A percentile compares a stretch with the other conserved stretches of the same genome.
phyloP scores from a whole-genome alignment of 2,888 invertebrate genomes.

The Aphodius granarius region DNA sequence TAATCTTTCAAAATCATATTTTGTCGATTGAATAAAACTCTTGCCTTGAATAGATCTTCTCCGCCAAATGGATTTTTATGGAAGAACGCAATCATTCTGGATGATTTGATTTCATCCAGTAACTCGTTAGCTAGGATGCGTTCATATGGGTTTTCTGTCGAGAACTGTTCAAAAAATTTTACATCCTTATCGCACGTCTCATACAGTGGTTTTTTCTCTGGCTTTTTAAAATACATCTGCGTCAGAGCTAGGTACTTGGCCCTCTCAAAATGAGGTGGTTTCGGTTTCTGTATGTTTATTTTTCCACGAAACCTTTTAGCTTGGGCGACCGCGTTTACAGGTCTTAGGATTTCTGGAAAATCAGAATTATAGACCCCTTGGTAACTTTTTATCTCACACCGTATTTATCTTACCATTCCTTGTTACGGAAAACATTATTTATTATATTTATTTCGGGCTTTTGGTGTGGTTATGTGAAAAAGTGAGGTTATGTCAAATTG shows the following conservation, averaged over 20 bases:
- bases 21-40: constrained; percentile 63
- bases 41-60: constrained; percentile 66
- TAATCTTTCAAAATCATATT: constrained; percentile 72
- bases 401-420: neutral
- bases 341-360: constrained; percentile 16
- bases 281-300: constrained; percentile 77
- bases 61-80: constrained; percentile 72
- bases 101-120: constrained; percentile 68
- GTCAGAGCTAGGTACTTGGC: constrained; percentile 67
- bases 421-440: constrained; percentile 6
- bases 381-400: neutral
- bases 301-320: constrained; percentile 69
- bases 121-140: constrained; percentile 73
- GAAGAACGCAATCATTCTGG: constrained; percentile 71
- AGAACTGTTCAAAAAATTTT: constrained; percentile 36
- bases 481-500: neutral
- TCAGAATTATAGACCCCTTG: neutral
- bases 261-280: constrained; percentile 69
- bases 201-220: constrained; percentile 53
- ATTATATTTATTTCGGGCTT: neutral
- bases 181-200: constrained; percentile 57
- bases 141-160: constrained; percentile 70
- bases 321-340: constrained; percentile 14
- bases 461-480: neutral
- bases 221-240: constrained; percentile 62